These are phyloP conservation scores for Gortyna flavago DNA, from an alignment of 2,888 invertebrate genomes.

Conservation along the genomic window DNA sequence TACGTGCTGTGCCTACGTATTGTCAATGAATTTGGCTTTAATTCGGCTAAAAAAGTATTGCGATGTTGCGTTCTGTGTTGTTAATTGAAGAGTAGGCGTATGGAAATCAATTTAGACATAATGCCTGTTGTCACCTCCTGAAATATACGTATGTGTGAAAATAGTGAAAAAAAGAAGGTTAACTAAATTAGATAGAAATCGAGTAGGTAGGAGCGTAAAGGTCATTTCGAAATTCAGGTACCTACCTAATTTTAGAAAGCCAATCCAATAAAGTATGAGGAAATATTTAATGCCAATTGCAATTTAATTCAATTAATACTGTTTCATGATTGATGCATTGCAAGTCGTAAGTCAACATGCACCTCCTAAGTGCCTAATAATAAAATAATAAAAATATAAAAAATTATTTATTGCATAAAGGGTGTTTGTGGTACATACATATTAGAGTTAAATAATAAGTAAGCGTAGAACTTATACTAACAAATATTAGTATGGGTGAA, in stretches of 20 bases:
- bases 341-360: neutral
- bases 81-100: constrained; percentile 32
- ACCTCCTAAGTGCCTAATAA: neutral
- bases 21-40: neutral
- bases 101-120: neutral
- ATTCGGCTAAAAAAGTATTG: neutral
- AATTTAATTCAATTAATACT: neutral
- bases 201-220: neutral
- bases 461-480: too few relatives aligned
- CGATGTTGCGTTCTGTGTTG: neutral
- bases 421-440: too few relatives aligned
- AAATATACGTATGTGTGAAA: constrained; percentile 3
- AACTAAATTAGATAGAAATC: constrained; percentile 24
- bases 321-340: neutral
- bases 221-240: neutral
- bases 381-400: too few relatives aligned
- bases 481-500: too few relatives aligned
- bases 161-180: neutral
- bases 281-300: constrained; percentile 1
- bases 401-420: too few relatives aligned
- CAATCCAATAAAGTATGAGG: neutral
- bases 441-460: too few relatives aligned
- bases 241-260: neutral
- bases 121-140: constrained; percentile 2
- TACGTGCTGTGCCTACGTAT: neutral